Conservation (phyloP, 64 coral and sea anemone genomes). For the Montipora sp. region DNA sequence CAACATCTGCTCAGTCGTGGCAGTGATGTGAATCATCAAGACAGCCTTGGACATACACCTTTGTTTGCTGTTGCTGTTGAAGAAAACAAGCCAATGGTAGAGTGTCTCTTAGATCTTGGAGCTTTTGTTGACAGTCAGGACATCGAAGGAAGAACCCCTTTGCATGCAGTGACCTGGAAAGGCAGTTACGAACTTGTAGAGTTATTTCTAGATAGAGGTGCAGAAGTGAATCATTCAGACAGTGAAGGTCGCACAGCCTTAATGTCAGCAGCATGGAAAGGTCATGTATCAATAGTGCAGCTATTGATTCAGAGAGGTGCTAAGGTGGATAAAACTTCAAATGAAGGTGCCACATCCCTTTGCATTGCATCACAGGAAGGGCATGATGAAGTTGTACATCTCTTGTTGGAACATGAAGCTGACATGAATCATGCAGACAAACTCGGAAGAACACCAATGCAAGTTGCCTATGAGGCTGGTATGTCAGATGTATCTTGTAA, state of each 20-base stretch:
- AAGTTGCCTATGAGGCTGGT: slow-evolving; percentile 92
- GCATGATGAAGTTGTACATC: slow-evolving; percentile 91
- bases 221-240: slow-evolving; percentile 79
- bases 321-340: slow-evolving; percentile 79
- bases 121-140: slow-evolving; percentile 70
- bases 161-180: slow-evolving; percentile 87
- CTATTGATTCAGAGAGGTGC: slow-evolving; percentile 86
- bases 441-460: slow-evolving; percentile 88
- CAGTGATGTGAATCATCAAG: slow-evolving; percentile 64
- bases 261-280: slow-evolving; percentile 95
- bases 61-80: slow-evolving; percentile 85
- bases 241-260: slow-evolving; percentile 82
- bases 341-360: slow-evolving; percentile 82
- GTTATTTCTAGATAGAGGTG: slow-evolving; percentile 76
- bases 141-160: slow-evolving; percentile 79
- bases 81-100: slow-evolving; percentile 74
- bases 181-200: slow-evolving; percentile 80
- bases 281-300: slow-evolving; percentile 75
- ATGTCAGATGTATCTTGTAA: background rate
- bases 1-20: slow-evolving; percentile 70
- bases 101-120: slow-evolving; percentile 69
- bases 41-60: slow-evolving; percentile 76
- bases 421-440: slow-evolving; percentile 89
- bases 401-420: slow-evolving; percentile 89
- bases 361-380: slow-evolving; percentile 92